Evolutionary conservation across 2,888 invertebrate species (phyloP).

Genomic region (Folsomia candida): DNA sequence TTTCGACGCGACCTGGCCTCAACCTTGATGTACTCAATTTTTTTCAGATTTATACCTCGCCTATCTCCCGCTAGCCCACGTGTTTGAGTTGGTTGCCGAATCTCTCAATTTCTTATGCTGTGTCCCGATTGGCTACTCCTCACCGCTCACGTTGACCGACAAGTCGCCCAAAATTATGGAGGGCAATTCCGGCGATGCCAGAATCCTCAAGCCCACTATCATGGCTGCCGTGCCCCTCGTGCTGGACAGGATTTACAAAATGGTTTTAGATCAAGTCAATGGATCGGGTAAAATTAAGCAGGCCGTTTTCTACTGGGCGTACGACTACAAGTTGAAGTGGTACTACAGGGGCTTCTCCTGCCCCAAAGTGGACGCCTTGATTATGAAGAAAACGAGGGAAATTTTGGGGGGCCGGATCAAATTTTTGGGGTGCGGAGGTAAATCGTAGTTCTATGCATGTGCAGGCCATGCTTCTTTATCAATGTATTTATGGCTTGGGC

Average conservation of each 20-base stretch:
- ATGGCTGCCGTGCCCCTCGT: conserved; percentile 96
- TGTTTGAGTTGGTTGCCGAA: conserved; percentile 77
- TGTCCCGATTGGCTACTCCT: conserved; percentile 92
- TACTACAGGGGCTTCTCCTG: conserved; percentile 77
- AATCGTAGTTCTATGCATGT: conserved; percentile 56
- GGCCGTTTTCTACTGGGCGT: conserved; percentile 89
- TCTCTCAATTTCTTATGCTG: conserved; percentile 79
- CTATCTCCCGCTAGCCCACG: conserved; percentile 94
- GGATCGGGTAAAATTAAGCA: conserved; percentile 74
- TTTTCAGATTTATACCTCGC: conserved; percentile 86
- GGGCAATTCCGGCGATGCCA: conserved; percentile 91
- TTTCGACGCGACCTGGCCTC: too few relatives aligned
- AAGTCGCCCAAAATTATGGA: conserved; percentile 92
- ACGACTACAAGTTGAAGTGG: conserved; percentile 87
- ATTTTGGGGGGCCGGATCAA: conserved; percentile 87
- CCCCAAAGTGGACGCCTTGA: conserved; percentile 68
- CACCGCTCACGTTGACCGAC: too few relatives aligned
- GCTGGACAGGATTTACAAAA: too few relatives aligned
- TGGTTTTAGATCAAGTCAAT: conserved; percentile 89
- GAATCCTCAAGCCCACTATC: conserved; percentile 71
- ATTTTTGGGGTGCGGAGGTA: conserved; percentile 87
- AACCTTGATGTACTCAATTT: too few relatives aligned
- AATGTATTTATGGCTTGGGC: too few relatives aligned
- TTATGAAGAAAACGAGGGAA: conserved; percentile 65
- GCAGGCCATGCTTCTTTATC: too few relatives aligned